Percentiles rank a stretch among this genome's conserved stretches.
Evolutionary conservation across 2,113 vertebrate genomes (phyloP).

Genomic region (Austrofundulus limnaeus): DNA sequence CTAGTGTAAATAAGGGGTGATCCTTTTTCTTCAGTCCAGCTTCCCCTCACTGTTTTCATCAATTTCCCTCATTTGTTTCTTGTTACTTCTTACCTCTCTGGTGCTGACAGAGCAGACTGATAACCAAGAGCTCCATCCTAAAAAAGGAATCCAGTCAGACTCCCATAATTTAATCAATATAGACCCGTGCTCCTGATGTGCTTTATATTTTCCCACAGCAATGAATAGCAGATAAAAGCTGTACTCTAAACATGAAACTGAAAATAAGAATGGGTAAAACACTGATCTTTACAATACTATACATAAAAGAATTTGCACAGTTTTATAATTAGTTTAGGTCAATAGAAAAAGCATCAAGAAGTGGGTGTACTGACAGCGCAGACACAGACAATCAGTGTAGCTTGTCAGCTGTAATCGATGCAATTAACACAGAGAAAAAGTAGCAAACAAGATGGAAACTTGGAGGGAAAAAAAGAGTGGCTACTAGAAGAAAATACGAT

Average conservation of each 20-base stretch:
- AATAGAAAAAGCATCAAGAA: conserved; percentile 11
- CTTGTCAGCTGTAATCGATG: conserved; percentile 33
- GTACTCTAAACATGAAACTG: conserved; percentile 1
- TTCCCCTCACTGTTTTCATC: conserved; percentile 32
- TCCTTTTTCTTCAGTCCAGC: not conserved
- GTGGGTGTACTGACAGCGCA: conserved; percentile 16
- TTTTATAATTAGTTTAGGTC: conserved; percentile 5
- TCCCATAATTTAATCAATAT: conserved; percentile 47
- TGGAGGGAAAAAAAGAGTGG: not conserved
- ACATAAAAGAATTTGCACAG: conserved; percentile 17
- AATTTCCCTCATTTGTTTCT: conserved; percentile 42
- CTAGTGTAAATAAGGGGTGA: conserved; percentile 40
- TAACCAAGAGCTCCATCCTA: conserved; percentile 26
- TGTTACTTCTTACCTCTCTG: conserved; percentile 18
- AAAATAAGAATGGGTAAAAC: conserved; percentile 9
- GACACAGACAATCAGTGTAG: conserved; percentile 10
- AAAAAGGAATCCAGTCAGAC: conserved; percentile 19
- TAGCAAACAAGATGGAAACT: conserved; percentile 18
- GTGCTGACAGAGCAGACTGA: conserved; percentile 51
- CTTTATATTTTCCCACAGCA: conserved; percentile 14
- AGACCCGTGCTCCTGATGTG: conserved; percentile 27
- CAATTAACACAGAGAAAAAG: conserved; percentile 15
- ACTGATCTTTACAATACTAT: not conserved
- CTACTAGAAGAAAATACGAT: not conserved
- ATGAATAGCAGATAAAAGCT: conserved; percentile 6